These are phyloP conservation scores for Turritopsis rubra DNA, from an alignment of 30 jellyfish, hydroid and myxozoan species.

Conservation along the genomic window DNA sequence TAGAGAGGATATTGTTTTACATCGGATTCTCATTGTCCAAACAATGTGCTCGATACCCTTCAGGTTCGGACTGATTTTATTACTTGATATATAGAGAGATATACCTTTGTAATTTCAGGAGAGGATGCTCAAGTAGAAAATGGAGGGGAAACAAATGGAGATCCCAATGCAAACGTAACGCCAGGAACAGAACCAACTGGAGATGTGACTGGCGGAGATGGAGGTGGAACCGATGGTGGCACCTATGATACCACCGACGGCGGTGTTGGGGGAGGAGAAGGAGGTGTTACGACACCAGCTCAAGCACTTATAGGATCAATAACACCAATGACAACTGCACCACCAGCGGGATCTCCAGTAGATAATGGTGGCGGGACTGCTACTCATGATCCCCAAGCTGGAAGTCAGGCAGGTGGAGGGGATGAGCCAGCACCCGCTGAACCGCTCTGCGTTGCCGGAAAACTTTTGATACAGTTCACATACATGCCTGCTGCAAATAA, in stretches of 20 bases:
- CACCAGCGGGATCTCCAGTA: background rate
- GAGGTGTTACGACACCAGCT: background rate
- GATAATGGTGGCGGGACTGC: background rate
- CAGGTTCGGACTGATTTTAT: background rate
- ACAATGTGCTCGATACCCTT: no score
- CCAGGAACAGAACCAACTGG: background rate
- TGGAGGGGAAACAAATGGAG: background rate
- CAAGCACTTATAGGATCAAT: constrained; percentile 1
- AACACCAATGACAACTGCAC: background rate
- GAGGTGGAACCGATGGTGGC: background rate
- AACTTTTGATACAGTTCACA: constrained; percentile 52
- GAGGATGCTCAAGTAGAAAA: background rate
- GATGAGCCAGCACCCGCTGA: constrained; percentile 49
- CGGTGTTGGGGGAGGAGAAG: constrained; percentile 5
- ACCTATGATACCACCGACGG: background rate
- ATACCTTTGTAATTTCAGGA: background rate
- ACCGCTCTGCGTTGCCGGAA: constrained; percentile 60
- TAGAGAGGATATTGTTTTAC: no score
- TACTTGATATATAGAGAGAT: background rate
- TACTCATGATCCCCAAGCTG: background rate
- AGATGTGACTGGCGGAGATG: background rate
- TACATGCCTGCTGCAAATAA: constrained; percentile 73
- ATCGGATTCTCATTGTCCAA: no score
- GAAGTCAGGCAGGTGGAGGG: constrained; percentile 5
- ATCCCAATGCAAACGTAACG: background rate